Evolutionary conservation across 2,888 invertebrate genomes (phyloP).

Genomic region (Caenorhabditis sp.): DNA sequence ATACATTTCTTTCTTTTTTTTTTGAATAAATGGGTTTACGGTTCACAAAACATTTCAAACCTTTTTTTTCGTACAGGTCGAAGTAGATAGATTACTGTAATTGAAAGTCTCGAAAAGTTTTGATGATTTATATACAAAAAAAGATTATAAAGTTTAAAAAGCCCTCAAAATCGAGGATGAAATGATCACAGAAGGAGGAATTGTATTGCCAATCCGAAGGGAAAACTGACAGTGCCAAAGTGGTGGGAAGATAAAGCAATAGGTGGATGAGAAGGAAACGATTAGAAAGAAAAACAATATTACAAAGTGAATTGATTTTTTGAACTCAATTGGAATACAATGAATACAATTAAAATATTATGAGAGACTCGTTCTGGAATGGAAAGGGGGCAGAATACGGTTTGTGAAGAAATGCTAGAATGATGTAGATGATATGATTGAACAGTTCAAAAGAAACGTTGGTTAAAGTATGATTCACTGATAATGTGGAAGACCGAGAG

Average conservation of each 20-base stretch:
- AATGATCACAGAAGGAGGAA: conserved; percentile 18
- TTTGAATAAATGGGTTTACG: conserved; percentile 26
- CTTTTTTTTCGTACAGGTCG: no score
- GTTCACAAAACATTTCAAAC: no score
- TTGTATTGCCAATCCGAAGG: conserved; percentile 7
- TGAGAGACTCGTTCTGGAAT: conserved; percentile 46
- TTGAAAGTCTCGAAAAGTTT: no score
- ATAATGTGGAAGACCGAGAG: conserved; percentile 57
- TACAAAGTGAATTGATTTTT: conserved; percentile 11
- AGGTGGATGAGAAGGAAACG: conserved; percentile 2
- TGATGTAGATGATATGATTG: conserved; percentile 24
- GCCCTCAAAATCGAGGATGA: neutral
- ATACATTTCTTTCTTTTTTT: no score
- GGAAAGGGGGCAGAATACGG: conserved; percentile 26
- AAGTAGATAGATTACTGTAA: no score
- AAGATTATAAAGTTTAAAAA: neutral
- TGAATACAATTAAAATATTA: conserved; percentile 40
- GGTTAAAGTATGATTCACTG: conserved; percentile 39
- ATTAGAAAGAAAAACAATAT: neutral
- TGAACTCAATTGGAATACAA: conserved; percentile 40
- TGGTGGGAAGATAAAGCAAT: conserved; percentile 28
- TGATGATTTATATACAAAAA: conserved; percentile 17
- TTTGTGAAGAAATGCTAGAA: conserved; percentile 29
- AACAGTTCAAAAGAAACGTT: neutral
- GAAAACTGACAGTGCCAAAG: conserved; percentile 18